A percentile compares a stretch with the other conserved stretches of the same genome.
Conservation (phyloP, 2,113 vertebrate species). For the Anarhynchus alexandrinus region DNA sequence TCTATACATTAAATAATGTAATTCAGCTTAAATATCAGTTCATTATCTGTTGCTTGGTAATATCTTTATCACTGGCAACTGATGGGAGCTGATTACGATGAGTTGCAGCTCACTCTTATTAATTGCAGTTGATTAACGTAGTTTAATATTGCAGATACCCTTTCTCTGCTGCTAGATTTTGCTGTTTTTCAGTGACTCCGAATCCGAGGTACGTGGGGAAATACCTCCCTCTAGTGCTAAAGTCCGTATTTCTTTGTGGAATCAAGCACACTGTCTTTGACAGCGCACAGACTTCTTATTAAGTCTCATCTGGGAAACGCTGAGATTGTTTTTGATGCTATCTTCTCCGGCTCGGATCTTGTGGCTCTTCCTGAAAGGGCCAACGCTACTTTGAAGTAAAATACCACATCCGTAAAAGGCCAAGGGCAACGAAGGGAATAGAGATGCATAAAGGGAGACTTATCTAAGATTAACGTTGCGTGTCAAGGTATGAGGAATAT, state of each 20-base stretch:
- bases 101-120: not conserved
- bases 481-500: not conserved
- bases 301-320: accelerated
- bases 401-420: not conserved
- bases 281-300: accelerated
- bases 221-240: constrained; percentile 59
- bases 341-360: not conserved
- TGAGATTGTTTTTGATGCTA: not conserved
- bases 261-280: accelerated
- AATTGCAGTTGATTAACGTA: constrained; percentile 14
- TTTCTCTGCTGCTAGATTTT: not conserved
- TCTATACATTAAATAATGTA: not conserved
- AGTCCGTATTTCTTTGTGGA: accelerated
- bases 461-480: accelerated
- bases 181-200: not conserved
- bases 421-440: not conserved
- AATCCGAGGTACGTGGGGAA: not conserved
- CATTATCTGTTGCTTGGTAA: not conserved
- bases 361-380: not conserved
- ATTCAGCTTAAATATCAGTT: not conserved
- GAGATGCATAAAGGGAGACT: not conserved
- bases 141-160: not conserved
- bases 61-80: not conserved
- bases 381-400: not conserved
- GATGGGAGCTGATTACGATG: constrained; percentile 11